phyloP scores from a whole-genome alignment of 2,797 vertebrate species.

The Pipistrellus pipistrellus region DNA sequence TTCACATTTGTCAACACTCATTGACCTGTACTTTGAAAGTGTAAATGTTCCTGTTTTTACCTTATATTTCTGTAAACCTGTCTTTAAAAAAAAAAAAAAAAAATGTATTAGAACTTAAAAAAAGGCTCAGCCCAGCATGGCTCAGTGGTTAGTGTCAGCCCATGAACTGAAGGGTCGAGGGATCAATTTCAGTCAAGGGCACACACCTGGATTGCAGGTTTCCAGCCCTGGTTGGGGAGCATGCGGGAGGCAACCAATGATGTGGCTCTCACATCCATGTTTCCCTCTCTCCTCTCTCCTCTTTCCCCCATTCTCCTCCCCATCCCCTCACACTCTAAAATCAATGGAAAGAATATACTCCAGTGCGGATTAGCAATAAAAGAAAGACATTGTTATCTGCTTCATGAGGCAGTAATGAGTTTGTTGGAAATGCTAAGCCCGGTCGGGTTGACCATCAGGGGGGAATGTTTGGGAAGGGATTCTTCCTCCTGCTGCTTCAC shows the following conservation, averaged over 20 bases:
- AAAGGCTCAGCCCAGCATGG: not conserved
- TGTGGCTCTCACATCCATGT: not conserved
- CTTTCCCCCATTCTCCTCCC: too few species aligned
- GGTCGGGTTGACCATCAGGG: not conserved
- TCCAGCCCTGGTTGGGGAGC: not conserved
- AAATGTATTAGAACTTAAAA: not conserved
- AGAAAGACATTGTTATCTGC: not conserved
- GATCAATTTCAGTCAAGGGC: not conserved
- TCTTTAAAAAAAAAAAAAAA: not conserved
- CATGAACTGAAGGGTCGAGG: not conserved
- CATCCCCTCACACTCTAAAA: not conserved
- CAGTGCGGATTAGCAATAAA: too few species aligned
- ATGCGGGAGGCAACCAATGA: not conserved
- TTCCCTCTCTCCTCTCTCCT: not conserved
- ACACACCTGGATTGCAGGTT: not conserved
- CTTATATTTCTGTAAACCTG: not conserved
- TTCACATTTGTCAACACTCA: not conserved
- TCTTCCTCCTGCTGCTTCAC: not conserved
- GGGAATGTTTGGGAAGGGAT: not conserved
- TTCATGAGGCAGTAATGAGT: not conserved
- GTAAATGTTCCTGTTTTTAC: not conserved
- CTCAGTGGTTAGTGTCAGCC: not conserved
- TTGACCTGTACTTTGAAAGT: not conserved
- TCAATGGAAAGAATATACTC: not conserved
- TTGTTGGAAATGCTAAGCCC: not conserved